These are phyloP conservation scores for Orchesella flavescens DNA, from an alignment of 2,888 invertebrate genomes.

Conservation along the genomic window DNA sequence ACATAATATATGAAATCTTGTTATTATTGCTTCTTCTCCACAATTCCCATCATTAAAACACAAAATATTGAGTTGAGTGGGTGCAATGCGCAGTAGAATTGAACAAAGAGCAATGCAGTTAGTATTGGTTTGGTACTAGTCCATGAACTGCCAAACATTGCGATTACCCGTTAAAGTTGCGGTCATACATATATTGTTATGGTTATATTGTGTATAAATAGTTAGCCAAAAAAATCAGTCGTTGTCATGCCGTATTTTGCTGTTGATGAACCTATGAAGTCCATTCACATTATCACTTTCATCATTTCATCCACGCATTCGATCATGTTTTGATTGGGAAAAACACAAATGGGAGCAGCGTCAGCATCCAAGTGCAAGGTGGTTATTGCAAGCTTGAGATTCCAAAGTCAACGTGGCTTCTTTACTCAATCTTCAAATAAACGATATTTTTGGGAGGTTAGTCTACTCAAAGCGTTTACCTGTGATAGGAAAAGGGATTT, in stretches of 20 bases:
- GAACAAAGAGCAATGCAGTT: no score
- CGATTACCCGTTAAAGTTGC: no score
- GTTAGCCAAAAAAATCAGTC: no score
- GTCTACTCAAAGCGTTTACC: conserved; percentile 23
- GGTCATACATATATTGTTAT: no score
- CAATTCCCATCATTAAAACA: no score
- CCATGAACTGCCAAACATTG: no score
- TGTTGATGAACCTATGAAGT: conserved; percentile 65
- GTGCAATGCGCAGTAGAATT: no score
- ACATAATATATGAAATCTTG: no score
- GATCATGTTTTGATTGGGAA: not conserved
- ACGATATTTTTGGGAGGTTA: conserved; percentile 35
- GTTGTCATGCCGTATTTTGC: conserved; percentile 55
- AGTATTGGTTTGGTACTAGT: no score
- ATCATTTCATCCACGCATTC: not conserved
- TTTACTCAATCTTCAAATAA: not conserved
- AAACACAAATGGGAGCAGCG: not conserved
- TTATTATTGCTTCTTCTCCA: no score
- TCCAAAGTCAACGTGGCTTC: conserved; percentile 56
- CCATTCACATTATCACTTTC: conserved; percentile 60
- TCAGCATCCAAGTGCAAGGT: conserved; percentile 23
- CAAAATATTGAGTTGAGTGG: no score
- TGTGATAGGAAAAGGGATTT: not conserved
- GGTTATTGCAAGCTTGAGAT: conserved; percentile 62
- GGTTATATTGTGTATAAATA: no score